Evolutionary conservation across 2,797 vertebrate genomes (phyloP), one percentile per base, ranked within the genome.

Genomic region (Pelodytes ibericus): DNA sequence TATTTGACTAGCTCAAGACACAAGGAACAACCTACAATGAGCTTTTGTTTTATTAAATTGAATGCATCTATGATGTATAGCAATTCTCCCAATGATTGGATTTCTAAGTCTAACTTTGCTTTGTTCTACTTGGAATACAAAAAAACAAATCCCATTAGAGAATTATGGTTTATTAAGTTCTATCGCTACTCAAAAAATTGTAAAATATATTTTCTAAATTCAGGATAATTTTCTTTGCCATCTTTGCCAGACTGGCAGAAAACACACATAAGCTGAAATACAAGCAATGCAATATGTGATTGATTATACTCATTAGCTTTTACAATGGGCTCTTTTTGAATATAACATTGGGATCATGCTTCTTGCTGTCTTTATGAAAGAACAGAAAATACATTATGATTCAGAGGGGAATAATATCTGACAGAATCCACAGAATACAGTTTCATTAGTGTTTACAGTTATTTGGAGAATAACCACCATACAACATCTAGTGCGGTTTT

Each of bases 241-340:
- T n/a, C n/a, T n/a, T n/a, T n/a, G n/a, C 33, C 33, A 36, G 66
- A n/a, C 22, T 58, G 44, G n/a, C 36, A 41, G 15, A 51, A 67
- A 26, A 64, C 24, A 39, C 30, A 39, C 25, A 56, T 63, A n/a
- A n/a, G 11, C 16, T 39, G 49, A 10, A 57, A 25, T 71, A 29
- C 36, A 57, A 70, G 25, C 16, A 76, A 70, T 29, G 39, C 13
- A 22, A 70, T 70, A 18, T n/a, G 22, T 76, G 66, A 77, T 71
- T 77, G 67, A 71, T 77, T 77, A 49, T 69, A 44, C 51, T 71
- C 49, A 71, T 77, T 76, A 71, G 62, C n/a, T 39, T 16, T 41
- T 65, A 77, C 49, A 71, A 57, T 9, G 49, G 18, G 64, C 53
- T 71, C 33, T 75, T 36, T 75, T 31, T 39, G 49, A 67, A 61